phyloP scores from a whole-genome alignment of 2,113 vertebrate species.

The Xyliphius kryptos region DNA sequence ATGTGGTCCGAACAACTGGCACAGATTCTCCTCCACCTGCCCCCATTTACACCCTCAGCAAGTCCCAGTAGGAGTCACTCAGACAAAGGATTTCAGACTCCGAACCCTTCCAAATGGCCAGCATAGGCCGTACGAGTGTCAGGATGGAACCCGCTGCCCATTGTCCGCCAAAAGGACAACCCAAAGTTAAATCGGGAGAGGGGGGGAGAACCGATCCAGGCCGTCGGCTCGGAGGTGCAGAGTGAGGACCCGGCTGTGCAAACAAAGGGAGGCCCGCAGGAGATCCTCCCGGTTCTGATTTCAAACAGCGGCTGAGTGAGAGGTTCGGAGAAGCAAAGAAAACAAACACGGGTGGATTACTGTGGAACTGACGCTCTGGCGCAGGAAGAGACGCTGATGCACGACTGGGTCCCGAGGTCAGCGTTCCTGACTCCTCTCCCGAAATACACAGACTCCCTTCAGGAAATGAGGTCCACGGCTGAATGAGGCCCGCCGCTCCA shows the following conservation, averaged over 20 bases:
- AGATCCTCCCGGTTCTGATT: constrained; percentile 24
- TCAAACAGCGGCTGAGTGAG: constrained; percentile 1
- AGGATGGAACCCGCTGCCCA: no score
- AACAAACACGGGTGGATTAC: constrained; percentile 7
- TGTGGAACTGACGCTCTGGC: neutral
- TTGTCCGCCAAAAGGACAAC: no score
- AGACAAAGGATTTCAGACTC: neutral
- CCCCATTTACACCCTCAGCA: neutral
- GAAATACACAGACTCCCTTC: constrained; percentile 20
- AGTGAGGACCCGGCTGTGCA: constrained; percentile 8
- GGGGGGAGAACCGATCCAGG: neutral
- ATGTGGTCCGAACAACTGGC: constrained; percentile 20
- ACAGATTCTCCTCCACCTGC: neutral
- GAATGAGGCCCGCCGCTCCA: neutral
- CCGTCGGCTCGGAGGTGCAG: neutral
- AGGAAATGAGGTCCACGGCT: constrained; percentile 34
- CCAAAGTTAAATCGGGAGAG: neutral
- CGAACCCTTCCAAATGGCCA: no score
- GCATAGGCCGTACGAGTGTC: no score
- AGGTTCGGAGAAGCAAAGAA: constrained; percentile 21
- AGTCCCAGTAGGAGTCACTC: neutral
- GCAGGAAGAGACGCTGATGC: constrained; percentile 3
- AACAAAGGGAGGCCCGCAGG: constrained; percentile 4
- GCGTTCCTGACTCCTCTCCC: constrained; percentile 4
- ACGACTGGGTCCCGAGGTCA: constrained; percentile 20